Percentiles rank a stretch among this genome's conserved stretches.
These are phyloP conservation scores for Aphelenchoides fujianensis DNA, from an alignment of 1,140 invertebrate genomes.

Conservation along the genomic window DNA sequence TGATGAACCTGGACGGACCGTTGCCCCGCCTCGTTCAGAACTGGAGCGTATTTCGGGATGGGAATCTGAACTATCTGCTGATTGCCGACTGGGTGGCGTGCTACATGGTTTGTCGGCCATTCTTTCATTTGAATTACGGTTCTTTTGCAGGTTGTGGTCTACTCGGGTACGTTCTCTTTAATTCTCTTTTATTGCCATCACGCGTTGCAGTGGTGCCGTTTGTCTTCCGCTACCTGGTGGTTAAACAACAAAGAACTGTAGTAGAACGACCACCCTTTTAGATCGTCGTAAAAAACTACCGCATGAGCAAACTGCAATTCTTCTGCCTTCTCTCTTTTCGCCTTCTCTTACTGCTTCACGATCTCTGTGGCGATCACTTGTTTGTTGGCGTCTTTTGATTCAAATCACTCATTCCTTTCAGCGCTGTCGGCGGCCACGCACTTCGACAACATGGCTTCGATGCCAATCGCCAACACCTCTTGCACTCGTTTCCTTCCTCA, in stretches of 20 bases:
- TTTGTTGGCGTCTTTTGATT: too few species aligned
- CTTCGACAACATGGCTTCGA: neutral
- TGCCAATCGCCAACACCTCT: neutral
- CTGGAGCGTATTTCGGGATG: neutral
- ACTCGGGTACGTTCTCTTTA: too few species aligned
- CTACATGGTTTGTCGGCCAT: neutral
- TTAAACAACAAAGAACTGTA: neutral
- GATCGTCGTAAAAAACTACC: too few species aligned
- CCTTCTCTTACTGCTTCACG: neutral
- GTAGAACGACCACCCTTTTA: neutral
- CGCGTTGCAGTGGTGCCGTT: neutral
- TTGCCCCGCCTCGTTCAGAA: neutral
- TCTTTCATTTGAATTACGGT: too few species aligned
- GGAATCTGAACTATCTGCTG: neutral
- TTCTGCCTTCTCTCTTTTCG: neutral
- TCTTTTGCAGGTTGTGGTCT: too few species aligned
- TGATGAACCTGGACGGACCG: neutral
- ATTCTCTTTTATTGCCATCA: too few species aligned
- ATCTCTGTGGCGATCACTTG: neutral
- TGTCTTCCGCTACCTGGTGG: neutral
- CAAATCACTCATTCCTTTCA: too few species aligned
- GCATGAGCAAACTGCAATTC: neutral
- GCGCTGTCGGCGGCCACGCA: neutral
- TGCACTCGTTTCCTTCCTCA: neutral
- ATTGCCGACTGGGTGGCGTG: neutral